Percentiles rank a stretch among this genome's conserved stretches.
Conservation (phyloP, 2,888 invertebrate species). For the Cactoblastis cactorum region DNA sequence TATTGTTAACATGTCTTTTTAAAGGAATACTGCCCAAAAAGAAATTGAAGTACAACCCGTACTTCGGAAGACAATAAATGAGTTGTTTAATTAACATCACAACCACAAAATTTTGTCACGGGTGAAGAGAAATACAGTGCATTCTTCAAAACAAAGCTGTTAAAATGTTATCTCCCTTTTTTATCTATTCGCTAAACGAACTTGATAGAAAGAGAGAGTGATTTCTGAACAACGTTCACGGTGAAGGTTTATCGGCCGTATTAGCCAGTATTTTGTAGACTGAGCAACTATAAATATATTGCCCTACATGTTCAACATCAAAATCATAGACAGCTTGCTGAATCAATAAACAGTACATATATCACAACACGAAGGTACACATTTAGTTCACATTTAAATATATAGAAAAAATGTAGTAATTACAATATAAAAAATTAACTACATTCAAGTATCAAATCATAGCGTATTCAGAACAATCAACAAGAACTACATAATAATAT, state of each 20-base stretch:
- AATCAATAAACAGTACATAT: conserved; percentile 60
- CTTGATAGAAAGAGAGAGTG: conserved; percentile 12
- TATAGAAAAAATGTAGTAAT: conserved; percentile 45
- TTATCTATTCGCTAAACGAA: conserved; percentile 18
- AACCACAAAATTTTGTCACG: conserved; percentile 60
- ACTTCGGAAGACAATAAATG: conserved; percentile 64
- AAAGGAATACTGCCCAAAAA: conserved; percentile 72
- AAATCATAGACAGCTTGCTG: conserved; percentile 51
- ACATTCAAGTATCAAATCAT: conserved; percentile 56
- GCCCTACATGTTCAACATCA: conserved; percentile 56
- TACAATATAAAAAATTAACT: conserved; percentile 49
- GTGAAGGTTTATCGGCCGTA: conserved; percentile 11
- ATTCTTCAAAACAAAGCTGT: not conserved
- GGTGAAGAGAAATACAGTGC: conserved; percentile 35
- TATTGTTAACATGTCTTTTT: conserved; percentile 72
- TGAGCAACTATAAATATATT: conserved; percentile 59
- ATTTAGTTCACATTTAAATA: conserved; percentile 41
- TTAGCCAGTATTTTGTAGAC: conserved; percentile 15
- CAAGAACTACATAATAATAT: conserved; percentile 68
- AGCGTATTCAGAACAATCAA: conserved; percentile 55
- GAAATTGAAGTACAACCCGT: conserved; percentile 41
- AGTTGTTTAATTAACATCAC: conserved; percentile 60
- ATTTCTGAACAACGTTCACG: conserved; percentile 11
- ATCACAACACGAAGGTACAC: conserved; percentile 75
- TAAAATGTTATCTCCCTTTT: conserved; percentile 1